These are phyloP conservation scores for Gallinago media DNA, from an alignment of 2,113 vertebrate species.

Conservation along the genomic window DNA sequence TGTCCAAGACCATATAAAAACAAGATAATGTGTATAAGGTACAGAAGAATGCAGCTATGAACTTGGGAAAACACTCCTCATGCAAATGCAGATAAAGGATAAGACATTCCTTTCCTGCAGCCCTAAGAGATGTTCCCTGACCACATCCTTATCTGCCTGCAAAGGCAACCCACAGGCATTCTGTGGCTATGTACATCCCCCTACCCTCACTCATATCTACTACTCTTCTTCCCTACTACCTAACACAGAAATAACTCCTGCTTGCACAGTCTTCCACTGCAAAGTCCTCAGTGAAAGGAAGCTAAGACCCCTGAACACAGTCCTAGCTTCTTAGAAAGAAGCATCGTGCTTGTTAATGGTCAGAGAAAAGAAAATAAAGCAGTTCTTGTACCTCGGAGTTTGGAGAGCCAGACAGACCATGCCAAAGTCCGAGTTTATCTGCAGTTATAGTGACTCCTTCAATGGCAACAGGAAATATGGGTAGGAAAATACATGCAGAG, in stretches of 20 bases:
- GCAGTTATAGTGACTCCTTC: background rate
- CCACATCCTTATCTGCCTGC: background rate
- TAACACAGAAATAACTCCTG: background rate
- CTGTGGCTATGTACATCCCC: background rate
- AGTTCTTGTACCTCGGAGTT: background rate
- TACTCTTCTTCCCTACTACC: background rate
- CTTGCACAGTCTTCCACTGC: background rate
- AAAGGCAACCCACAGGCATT: background rate
- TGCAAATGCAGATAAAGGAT: background rate
- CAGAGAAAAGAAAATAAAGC: background rate
- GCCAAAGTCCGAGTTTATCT: background rate
- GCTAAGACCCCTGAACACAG: background rate
- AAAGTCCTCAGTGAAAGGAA: background rate
- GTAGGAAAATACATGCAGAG: background rate
- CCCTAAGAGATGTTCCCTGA: background rate
- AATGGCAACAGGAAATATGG: background rate
- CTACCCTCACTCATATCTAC: background rate
- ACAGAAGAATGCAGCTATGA: background rate
- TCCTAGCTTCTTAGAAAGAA: background rate
- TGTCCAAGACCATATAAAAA: background rate
- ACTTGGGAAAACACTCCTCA: background rate
- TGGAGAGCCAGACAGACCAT: background rate
- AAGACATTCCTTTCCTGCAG: background rate
- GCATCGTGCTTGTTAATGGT: fast-evolving
- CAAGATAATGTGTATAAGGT: background rate